Evolutionary conservation across 1,140 invertebrate genomes (phyloP).

Genomic region (Zaprionus lachaisei): DNA sequence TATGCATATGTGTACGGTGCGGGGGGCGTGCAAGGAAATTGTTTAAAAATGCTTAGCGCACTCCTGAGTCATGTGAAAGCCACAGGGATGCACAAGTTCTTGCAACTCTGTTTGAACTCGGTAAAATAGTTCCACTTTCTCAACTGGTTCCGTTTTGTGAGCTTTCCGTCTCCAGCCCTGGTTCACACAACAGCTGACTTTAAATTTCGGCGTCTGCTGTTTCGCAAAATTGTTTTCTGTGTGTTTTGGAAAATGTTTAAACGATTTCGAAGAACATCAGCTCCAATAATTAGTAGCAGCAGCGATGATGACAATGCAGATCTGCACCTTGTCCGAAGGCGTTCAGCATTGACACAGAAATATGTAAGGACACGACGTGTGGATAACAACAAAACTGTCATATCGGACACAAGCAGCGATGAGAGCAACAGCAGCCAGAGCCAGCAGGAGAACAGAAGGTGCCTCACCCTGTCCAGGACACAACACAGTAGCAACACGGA

Average conservation of each 20-base stretch:
- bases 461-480: background rate
- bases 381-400: background rate
- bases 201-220: constrained; percentile 20
- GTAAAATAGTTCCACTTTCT: background rate
- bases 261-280: constrained; percentile 12
- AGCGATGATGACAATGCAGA: constrained; percentile 15
- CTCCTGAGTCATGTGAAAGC: constrained; percentile 68
- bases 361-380: constrained; percentile 1
- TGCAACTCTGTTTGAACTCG: background rate
- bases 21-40: constrained; percentile 5
- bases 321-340: background rate
- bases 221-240: background rate
- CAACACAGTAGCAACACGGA: background rate
- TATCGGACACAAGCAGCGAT: constrained; percentile 38
- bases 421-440: background rate
- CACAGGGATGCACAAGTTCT: constrained; percentile 34
- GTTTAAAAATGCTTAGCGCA: constrained; percentile 34
- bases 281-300: constrained; percentile 6
- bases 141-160: background rate
- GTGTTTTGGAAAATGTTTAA: constrained; percentile 25
- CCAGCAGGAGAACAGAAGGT: constrained; percentile 22
- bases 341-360: constrained; percentile 13
- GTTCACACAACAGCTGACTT: constrained; percentile 33
- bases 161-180: constrained; percentile 10
- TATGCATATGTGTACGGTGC: background rate